Base-by-base conservation (phyloP, 2,113 vertebrate genomes). In the Indicator indicator region DNA sequence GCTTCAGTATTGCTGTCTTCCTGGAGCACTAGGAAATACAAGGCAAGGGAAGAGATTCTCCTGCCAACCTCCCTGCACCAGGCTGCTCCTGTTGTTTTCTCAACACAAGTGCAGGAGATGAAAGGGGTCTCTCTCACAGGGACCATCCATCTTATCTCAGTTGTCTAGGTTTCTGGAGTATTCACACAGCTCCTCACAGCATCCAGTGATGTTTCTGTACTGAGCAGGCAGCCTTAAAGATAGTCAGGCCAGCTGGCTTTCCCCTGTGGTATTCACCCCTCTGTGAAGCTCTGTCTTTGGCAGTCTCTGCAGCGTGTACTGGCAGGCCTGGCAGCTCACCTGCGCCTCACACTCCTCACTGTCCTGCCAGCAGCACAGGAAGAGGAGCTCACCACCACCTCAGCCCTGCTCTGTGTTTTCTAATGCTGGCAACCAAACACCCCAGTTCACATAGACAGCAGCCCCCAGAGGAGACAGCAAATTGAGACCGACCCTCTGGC, bases 271-370 rank as follows among this genome's bases (percentile, higher is more conserved):
- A 13, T 52, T 17, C n/a, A 55, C 2, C 20, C 16, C 58, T 11
- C 52, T 7, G 16, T 50, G 73, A 38, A 88, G n/a, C 52, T 50
- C 60, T 88, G 72, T 60, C 72, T 68, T 56, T 56, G 76, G 68
- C 56, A 33, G 16, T 13, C 42, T 19, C 52, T 63, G 32, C 21
- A 48, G 72, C 0, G 0, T 13, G 9, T 36, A 20, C 16, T 24
- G 50, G n/a, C 27, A 33, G 82, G n/a, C 38, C 18, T 32, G 63
- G 83, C 44, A 75, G 71, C 68, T 63, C 79, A 62, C 82, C 88
- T 77, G 85, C 1, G 1, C 59, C 44, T 59, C 44, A 12, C 0
- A 0, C 18, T 54, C 62, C 62, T 38, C 2, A 0, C 36, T 48
- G 33, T 16, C 52, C 70, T 59, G 62, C 46, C 55, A 46, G 48